Conservation (phyloP, 2,113 vertebrate genomes). For the Pipa parva region DNA sequence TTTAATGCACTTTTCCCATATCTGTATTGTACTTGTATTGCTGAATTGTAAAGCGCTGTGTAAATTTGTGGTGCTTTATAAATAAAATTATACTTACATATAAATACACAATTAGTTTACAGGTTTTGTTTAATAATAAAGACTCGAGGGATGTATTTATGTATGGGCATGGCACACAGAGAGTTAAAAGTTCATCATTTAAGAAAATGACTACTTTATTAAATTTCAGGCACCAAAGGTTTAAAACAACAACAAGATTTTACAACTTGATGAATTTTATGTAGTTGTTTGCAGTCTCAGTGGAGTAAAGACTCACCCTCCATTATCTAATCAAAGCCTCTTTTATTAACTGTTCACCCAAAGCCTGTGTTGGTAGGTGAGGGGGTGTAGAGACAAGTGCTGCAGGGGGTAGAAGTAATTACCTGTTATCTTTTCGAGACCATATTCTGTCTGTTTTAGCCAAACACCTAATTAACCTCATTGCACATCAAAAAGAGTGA, state of each 20-base stretch:
- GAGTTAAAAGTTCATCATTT: too few relatives aligned
- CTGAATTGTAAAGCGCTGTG: too few relatives aligned
- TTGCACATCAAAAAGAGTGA: slow-evolving; percentile 35
- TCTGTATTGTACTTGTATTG: too few relatives aligned
- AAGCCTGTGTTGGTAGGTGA: slow-evolving; percentile 31
- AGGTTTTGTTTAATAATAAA: too few relatives aligned
- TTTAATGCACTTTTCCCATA: too few relatives aligned
- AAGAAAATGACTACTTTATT: neutral
- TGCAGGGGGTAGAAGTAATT: slow-evolving; percentile 39
- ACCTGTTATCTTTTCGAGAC: slow-evolving; percentile 37
- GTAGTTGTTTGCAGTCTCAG: slow-evolving; percentile 2
- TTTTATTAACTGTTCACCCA: slow-evolving; percentile 27
- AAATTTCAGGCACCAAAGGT: slow-evolving; percentile 3
- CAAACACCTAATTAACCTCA: slow-evolving; percentile 43
- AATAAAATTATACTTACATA: too few relatives aligned
- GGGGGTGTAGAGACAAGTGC: slow-evolving; percentile 29
- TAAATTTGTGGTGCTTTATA: too few relatives aligned
- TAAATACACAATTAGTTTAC: too few relatives aligned
- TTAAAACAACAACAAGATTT: slow-evolving; percentile 30
- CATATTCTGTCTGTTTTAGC: slow-evolving; percentile 39
- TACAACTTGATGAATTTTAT: slow-evolving; percentile 6
- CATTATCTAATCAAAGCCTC: slow-evolving; percentile 40
- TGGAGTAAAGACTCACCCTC: slow-evolving; percentile 17
- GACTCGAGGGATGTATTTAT: too few relatives aligned
- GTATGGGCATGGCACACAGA: too few relatives aligned